phyloP scores from a whole-genome alignment of 2,113 vertebrate species.

The Takifugu bimaculatus region DNA sequence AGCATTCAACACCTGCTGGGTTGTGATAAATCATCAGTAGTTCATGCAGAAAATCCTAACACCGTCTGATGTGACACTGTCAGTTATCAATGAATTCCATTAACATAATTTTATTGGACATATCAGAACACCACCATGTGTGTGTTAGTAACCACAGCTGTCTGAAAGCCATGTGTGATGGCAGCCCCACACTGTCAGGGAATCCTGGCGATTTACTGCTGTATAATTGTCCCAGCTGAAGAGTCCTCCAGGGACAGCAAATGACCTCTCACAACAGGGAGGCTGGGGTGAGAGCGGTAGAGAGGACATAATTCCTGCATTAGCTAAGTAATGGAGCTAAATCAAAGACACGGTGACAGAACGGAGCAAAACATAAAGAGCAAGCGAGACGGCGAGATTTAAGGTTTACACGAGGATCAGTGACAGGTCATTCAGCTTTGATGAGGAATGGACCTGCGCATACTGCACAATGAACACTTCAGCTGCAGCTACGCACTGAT shows the following conservation, averaged over 20 bases:
- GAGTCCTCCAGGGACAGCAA: constrained; percentile 27
- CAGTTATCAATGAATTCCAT: too few species aligned
- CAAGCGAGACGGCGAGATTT: background rate
- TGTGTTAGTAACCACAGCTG: too few species aligned
- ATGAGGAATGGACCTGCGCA: too few species aligned
- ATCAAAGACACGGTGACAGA: constrained; percentile 19
- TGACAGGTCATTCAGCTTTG: constrained; percentile 1
- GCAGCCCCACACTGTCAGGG: background rate
- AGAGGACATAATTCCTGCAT: constrained; percentile 28
- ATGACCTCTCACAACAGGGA: constrained; percentile 38
- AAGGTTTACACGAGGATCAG: constrained; percentile 9
- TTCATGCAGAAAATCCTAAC: too few species aligned
- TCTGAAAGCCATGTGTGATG: background rate
- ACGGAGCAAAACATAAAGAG: constrained; percentile 12
- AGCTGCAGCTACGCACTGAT: too few species aligned
- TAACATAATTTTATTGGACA: too few species aligned
- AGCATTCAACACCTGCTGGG: too few species aligned
- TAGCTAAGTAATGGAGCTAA: constrained; percentile 22
- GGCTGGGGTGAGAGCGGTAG: background rate
- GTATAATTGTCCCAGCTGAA: constrained; percentile 32
- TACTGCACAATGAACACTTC: too few species aligned
- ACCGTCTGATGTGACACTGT: too few species aligned
- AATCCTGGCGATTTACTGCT: constrained; percentile 23
- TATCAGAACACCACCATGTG: too few species aligned
- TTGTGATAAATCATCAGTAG: too few species aligned